Evolutionary conservation across 2,797 vertebrate genomes (phyloP), one percentile per base, ranked within the genome.

Genomic region (Enteromius anoplus): DNA sequence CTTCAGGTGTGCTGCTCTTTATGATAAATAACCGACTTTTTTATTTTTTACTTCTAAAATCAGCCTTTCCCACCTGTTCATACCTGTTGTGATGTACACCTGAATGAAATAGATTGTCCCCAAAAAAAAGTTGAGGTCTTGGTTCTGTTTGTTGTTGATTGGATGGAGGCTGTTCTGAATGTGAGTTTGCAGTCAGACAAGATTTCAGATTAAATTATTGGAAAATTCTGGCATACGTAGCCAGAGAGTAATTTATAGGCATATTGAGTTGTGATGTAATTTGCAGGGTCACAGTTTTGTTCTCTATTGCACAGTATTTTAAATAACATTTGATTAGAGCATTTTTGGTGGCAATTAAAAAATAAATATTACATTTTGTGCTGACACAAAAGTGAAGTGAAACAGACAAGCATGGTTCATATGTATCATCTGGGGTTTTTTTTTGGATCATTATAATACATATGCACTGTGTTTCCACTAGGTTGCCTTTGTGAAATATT

Each of bases 1-100:
- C 96, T 99, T 68, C 98, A 99, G 98, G 98, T 99, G 91, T 42
- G 47, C 49, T 81, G 29, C 45, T 79, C 45, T 66, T 84, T 65
- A 34, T n/a, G n/a, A 32, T 1, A 64, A 40, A 71, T 49, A 32
- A 77, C 40, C 4, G 12, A 12, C 42, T 45, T 12, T 11, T 12
- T 11, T 51, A 12, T n/a, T 58, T 34, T 55, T n/a, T 3, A 26
- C 40, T 71, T 21, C 4, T 7, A 80, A 40, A 55, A 29, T 23
- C 17, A 34, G 4, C 0, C 10, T 23, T 64, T 51, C 29, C 29
- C 37, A 32, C 42, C 1, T 47, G 6, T 45, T 71, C 45, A 23
- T 19, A 71, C 8, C 10, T 58, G 29, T 64, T 64, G 62, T 17
- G 29, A 64, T 8, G 29, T 11, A 58, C 53, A 58, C 53, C 21